phyloP scores from a whole-genome alignment of 2,888 invertebrate species.

The Drosophila conformis region DNA sequence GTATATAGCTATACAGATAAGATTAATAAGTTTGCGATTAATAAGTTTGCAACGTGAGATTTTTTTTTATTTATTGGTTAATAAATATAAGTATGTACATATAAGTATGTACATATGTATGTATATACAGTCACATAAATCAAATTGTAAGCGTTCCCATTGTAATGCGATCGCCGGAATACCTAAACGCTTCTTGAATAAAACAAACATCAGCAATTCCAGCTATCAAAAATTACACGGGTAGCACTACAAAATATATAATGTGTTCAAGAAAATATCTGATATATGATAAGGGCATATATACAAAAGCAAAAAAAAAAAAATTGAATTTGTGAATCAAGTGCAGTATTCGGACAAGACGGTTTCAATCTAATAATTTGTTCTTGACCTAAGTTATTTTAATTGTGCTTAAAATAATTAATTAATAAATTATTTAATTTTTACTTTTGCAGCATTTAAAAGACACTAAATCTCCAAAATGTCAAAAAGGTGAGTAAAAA shows the following conservation, averaged over 20 bases:
- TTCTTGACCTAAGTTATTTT: neutral
- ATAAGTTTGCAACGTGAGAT: neutral
- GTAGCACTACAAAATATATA: too few relatives aligned
- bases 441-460: neutral
- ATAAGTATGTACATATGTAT: neutral
- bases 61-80: neutral
- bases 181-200: too few relatives aligned
- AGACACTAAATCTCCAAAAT: neutral
- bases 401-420: neutral
- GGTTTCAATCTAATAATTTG: neutral
- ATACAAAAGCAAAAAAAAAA: too few relatives aligned
- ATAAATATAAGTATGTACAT: neutral
- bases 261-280: too few relatives aligned
- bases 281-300: neutral
- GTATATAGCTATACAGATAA: neutral
- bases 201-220: too few relatives aligned
- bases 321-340: neutral
- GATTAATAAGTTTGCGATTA: conserved; percentile 5
- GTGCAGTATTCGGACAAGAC: neutral
- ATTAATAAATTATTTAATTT: too few relatives aligned
- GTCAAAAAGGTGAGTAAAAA: neutral
- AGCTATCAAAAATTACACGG: too few relatives aligned
- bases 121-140: neutral
- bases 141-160: too few relatives aligned
- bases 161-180: too few relatives aligned